These are phyloP conservation scores for Hipparchia sbordonii DNA, from an alignment of 2,888 invertebrate genomes.

Conservation along the genomic window DNA sequence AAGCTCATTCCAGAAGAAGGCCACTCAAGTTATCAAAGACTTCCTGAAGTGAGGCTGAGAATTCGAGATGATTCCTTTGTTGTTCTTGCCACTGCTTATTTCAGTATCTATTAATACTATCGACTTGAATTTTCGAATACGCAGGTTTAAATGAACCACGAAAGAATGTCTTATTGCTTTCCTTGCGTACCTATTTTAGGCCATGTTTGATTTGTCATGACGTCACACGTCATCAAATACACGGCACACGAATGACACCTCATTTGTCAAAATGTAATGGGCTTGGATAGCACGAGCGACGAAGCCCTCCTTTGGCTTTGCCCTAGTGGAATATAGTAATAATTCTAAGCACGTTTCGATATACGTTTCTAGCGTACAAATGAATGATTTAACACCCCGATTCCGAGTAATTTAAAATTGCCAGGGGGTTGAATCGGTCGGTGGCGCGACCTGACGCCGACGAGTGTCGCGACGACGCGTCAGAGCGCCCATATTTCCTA, in stretches of 20 bases:
- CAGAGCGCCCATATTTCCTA: constrained; percentile 33
- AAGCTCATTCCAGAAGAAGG: no score
- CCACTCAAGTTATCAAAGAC: no score
- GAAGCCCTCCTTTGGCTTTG: not conserved
- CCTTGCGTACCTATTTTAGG: not conserved
- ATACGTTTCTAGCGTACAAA: constrained; percentile 45
- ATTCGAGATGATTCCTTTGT: not conserved
- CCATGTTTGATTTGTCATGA: not conserved
- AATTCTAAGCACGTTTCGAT: constrained; percentile 48
- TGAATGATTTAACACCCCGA: constrained; percentile 56
- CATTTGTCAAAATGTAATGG: no score
- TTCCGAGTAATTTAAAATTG: constrained; percentile 73
- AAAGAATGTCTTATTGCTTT: not conserved
- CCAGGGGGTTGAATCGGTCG: constrained; percentile 52
- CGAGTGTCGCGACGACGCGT: constrained; percentile 44
- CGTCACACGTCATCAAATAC: not conserved
- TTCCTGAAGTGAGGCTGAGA: no score
- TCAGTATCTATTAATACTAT: no score
- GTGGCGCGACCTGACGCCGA: constrained; percentile 51
- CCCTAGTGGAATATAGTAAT: not conserved
- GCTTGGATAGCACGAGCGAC: no score
- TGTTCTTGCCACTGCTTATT: not conserved
- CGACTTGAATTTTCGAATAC: no score
- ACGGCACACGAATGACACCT: not conserved
- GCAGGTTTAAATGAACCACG: no score